These are phyloP conservation scores for Taeniopygia guttata DNA, from an alignment of 2,797 vertebrate species.

Conservation along the genomic window DNA sequence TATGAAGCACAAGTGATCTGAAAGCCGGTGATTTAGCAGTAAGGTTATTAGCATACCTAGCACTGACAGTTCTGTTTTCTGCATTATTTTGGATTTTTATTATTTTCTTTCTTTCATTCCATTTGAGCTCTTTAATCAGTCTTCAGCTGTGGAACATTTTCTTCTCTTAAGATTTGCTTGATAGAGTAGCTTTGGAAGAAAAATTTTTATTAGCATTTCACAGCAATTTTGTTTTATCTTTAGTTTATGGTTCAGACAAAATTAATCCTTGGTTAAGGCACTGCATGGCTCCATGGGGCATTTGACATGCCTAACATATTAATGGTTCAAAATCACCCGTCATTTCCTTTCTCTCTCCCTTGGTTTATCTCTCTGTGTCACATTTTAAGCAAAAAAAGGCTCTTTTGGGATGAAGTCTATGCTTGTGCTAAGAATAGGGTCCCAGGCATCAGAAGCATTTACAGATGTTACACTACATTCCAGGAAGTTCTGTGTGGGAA, in stretches of 20 bases:
- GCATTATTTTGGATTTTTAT: conserved; percentile 7
- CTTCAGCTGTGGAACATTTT: background rate
- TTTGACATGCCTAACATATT: conserved; percentile 2
- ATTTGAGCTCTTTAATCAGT: conserved; percentile 8
- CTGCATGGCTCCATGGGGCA: background rate
- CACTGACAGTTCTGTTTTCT: background rate
- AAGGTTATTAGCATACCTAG: background rate
- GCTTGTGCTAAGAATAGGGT: background rate
- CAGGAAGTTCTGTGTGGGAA: background rate
- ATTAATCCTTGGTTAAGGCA: conserved; percentile 33
- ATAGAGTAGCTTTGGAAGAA: conserved; percentile 18
- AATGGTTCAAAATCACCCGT: background rate
- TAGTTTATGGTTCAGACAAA: conserved; percentile 29
- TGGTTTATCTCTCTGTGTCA: background rate
- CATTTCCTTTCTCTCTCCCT: background rate
- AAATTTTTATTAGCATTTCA: conserved; percentile 19
- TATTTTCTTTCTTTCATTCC: background rate
- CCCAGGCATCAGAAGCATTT: background rate
- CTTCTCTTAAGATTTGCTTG: background rate
- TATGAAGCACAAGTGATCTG: background rate
- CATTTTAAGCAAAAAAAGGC: background rate
- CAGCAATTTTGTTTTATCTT: conserved; percentile 32
- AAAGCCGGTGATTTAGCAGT: background rate
- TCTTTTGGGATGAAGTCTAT: background rate
- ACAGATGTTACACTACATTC: background rate